Evolutionary conservation across 2,888 invertebrate genomes (phyloP), one percentile per base, ranked within the genome.

Genomic region (Pogonocherus hispidulus): DNA sequence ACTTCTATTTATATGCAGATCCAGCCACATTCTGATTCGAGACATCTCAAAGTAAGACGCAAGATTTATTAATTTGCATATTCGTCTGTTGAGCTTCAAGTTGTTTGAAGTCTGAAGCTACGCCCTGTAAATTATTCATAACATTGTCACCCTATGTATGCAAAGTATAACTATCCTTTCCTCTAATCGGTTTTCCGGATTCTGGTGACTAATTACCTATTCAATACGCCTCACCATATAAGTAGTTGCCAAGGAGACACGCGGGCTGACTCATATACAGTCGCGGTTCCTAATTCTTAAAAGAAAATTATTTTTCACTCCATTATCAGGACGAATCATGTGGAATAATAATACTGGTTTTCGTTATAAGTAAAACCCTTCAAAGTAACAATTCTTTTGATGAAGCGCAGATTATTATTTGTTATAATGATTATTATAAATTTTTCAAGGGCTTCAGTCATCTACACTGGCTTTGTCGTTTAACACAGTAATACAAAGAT

Each of bases 11-110:
- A 84, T 84, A 84, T 84, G 84, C 82, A 83, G 84, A 84, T 83
- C 78, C 78, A 72, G 77, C 74, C 74, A 74, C 76, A 77, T 79
- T 77, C 74, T 72, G 76, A 80, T 79, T 78, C 79, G 75, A 76
- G 79, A 79, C 80, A 76, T 77, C 79, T 82, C 83, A 83, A 83
- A 83, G 82, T 82, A 82, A 82, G 82, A 81, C 78, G 78, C 80
- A 82, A 83, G 83, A 84, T 84, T 84, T 84, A 84, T 84, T 83
- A 82, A 84, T 84, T 84, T 84, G 82, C 84, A 84, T 84, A 84
- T 82, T 81, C 80, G 80, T 81, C 79, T 80, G 59, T 74, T 77
- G 73, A 73, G 74, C 67, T 63, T 60, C 68, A 63, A 72, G 70
- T 78, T 80, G 82, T 84, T 83, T 84, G 83, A 83, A 82, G 83